Conservation (phyloP, 2,797 vertebrate species). For the Carcharodon carcharias region DNA sequence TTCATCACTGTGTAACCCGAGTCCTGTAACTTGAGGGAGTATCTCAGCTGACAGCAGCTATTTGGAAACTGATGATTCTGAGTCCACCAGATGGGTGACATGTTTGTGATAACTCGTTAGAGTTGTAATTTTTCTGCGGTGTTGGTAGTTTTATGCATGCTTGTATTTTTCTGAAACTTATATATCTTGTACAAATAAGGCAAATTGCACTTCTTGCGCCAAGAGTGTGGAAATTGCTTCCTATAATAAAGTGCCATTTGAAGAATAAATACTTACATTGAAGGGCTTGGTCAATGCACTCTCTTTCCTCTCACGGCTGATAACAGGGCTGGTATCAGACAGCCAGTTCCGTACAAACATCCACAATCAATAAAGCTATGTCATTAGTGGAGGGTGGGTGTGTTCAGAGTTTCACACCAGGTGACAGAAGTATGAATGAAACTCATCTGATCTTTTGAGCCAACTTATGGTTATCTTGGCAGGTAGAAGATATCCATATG, state of each 20-base stretch:
- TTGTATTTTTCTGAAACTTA: not conserved
- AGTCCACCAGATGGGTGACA: not conserved
- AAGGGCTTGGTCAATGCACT: not conserved
- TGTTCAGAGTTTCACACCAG: slow-evolving; percentile 49
- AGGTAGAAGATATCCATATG: slow-evolving; percentile 55
- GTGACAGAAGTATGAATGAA: slow-evolving; percentile 53
- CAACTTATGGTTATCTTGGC: slow-evolving; percentile 51
- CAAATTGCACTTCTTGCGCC: not conserved
- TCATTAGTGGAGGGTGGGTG: slow-evolving; percentile 44
- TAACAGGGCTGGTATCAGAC: slow-evolving; percentile 46
- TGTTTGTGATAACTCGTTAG: not conserved
- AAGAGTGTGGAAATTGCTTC: not conserved
- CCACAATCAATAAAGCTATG: slow-evolving; percentile 46
- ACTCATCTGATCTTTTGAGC: slow-evolving; percentile 53
- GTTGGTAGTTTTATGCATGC: not conserved
- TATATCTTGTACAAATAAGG: not conserved
- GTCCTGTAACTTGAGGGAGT: not conserved
- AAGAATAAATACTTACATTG: slow-evolving; percentile 27
- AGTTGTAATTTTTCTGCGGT: not conserved
- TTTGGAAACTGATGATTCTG: not conserved
- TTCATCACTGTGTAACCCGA: not conserved
- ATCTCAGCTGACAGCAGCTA: not conserved
- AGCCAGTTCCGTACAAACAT: slow-evolving; percentile 41
- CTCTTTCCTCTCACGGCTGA: slow-evolving; percentile 38
- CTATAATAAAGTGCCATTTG: slow-evolving; percentile 24